Conservation (phyloP, 2,113 vertebrate species). For the Hipposideros armiger region DNA sequence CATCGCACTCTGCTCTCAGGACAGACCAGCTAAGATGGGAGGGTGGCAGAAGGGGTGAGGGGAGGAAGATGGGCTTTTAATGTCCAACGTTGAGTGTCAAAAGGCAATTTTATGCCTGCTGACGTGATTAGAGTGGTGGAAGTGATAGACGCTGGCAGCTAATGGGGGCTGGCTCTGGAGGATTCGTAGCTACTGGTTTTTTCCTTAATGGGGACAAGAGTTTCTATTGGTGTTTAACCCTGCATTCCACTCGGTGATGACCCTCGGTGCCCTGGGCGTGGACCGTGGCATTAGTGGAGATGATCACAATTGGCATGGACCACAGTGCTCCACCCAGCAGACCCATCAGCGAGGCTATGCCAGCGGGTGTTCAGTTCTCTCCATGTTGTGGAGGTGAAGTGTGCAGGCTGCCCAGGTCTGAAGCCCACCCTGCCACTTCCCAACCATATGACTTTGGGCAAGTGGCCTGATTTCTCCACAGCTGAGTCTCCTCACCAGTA, state of each 20-base stretch:
- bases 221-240: background rate
- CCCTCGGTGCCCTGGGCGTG: accelerated
- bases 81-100: conserved; percentile 50
- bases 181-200: background rate
- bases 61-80: background rate
- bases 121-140: background rate
- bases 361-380: background rate
- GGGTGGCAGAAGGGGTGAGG: background rate
- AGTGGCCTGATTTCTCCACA: background rate
- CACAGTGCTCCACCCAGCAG: background rate
- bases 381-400: accelerated
- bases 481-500: background rate
- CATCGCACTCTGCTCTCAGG: background rate
- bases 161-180: background rate
- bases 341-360: too few species aligned
- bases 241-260: background rate
- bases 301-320: background rate
- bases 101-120: conserved; percentile 65
- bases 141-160: conserved; percentile 20
- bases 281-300: background rate
- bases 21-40: background rate
- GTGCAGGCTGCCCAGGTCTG: background rate
- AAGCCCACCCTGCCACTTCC: background rate
- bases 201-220: background rate
- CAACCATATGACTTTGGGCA: background rate